phyloP scores from a whole-genome alignment of 2,797 vertebrate genomes.

The Muscicapa comitata region DNA sequence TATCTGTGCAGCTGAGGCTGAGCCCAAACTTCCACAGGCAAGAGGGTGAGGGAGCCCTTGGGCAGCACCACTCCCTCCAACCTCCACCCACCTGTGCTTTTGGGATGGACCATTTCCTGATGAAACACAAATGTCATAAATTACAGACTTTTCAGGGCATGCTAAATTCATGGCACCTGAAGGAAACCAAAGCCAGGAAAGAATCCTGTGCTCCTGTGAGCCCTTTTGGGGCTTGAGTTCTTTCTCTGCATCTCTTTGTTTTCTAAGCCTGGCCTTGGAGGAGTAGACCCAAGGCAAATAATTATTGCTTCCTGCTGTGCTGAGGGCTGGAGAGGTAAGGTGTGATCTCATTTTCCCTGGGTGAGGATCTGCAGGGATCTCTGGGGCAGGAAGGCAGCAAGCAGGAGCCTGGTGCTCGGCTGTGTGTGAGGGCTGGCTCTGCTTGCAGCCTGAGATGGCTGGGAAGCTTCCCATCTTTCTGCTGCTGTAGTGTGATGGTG shows the following conservation, averaged over 20 bases:
- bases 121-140: neutral
- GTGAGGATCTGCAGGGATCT: neutral
- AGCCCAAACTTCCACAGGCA: neutral
- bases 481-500: neutral
- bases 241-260: neutral
- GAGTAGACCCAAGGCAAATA: neutral
- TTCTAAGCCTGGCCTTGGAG: neutral
- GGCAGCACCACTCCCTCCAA: neutral
- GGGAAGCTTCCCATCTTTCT: neutral
- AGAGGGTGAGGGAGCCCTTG: neutral
- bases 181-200: neutral
- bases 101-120: neutral
- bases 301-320: neutral
- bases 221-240: neutral
- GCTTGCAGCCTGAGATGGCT: fast-evolving
- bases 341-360: neutral
- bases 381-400: neutral
- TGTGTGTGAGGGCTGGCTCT: neutral
- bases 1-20: neutral
- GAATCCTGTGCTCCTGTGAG: fast-evolving
- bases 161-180: neutral
- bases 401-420: neutral
- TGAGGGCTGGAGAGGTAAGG: neutral
- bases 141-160: neutral
- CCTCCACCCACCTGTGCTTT: neutral